phyloP scores from a whole-genome alignment of 2,797 vertebrate species.

The Naso thynnoides region DNA sequence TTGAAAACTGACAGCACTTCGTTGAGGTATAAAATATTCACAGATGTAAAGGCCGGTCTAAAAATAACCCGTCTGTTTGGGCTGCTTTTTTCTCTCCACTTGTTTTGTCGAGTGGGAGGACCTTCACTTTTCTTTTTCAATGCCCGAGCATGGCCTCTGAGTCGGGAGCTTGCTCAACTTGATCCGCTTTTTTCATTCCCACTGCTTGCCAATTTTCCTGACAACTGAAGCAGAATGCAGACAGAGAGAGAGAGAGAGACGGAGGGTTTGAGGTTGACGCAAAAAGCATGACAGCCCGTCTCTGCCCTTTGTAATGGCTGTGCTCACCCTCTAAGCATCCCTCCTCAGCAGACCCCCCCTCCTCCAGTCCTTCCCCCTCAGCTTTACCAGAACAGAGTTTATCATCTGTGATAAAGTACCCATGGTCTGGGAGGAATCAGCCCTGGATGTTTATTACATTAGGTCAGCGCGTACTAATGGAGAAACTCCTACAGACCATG shows the following conservation, averaged over 20 bases:
- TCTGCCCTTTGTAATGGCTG: constrained; percentile 72
- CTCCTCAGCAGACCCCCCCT: neutral
- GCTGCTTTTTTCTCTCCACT: constrained; percentile 26
- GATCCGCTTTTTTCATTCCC: constrained; percentile 69
- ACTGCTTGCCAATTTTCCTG: constrained; percentile 81
- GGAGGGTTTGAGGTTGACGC: constrained; percentile 56
- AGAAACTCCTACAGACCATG: constrained; percentile 77
- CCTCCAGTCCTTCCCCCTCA: neutral
- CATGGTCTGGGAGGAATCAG: constrained; percentile 78
- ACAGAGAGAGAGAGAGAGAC: constrained; percentile 43
- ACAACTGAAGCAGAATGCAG: constrained; percentile 82
- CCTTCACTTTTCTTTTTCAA: constrained; percentile 54
- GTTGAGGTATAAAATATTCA: constrained; percentile 52
- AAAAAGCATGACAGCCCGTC: constrained; percentile 68
- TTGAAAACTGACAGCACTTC: constrained; percentile 36
- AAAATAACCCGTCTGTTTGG: constrained; percentile 71
- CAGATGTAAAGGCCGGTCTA: constrained; percentile 64
- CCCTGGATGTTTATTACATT: constrained; percentile 81
- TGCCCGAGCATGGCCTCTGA: constrained; percentile 58
- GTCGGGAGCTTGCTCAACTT: constrained; percentile 74
- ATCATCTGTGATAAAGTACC: constrained; percentile 82
- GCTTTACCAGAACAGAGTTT: constrained; percentile 76
- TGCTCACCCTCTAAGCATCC: constrained; percentile 61
- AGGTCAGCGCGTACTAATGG: constrained; percentile 79
- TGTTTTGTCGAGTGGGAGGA: constrained; percentile 72